These are phyloP conservation scores for Monochamus saltuarius DNA, from an alignment of 1,140 invertebrate species.

Conservation along the genomic window DNA sequence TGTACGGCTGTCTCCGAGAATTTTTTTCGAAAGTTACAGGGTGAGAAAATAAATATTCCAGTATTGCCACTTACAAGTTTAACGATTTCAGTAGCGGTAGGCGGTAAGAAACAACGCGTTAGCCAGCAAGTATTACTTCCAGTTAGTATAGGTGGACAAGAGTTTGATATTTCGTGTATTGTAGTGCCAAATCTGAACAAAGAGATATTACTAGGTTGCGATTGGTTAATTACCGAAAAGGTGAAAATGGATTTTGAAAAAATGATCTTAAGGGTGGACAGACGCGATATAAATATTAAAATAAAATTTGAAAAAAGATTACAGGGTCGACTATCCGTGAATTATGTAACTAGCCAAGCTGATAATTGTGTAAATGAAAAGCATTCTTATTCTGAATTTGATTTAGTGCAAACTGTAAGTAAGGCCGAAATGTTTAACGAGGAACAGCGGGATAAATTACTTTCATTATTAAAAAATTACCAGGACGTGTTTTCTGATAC, in stretches of 20 bases:
- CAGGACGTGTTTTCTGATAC: not conserved
- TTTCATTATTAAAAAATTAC: not conserved
- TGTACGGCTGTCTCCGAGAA: not conserved
- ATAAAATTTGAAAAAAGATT: too few species aligned
- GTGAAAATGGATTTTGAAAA: slow-evolving; percentile 6
- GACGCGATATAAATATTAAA: not conserved
- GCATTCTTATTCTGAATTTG: not conserved
- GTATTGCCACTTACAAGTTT: too few species aligned
- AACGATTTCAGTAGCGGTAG: too few species aligned
- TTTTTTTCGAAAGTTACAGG: too few species aligned
- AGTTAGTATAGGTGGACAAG: not conserved
- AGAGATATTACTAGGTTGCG: not conserved
- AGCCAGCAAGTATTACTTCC: not conserved
- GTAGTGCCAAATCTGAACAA: not conserved
- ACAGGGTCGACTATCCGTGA: not conserved
- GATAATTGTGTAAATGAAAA: not conserved
- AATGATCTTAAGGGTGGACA: not conserved
- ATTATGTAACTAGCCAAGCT: too few species aligned
- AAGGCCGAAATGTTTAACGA: not conserved
- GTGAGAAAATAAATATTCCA: not conserved
- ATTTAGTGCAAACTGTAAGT: not conserved
- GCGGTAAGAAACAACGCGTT: not conserved
- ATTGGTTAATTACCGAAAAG: slow-evolving; percentile 4
- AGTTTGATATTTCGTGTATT: too few species aligned
- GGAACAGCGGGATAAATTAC: not conserved